Percentiles rank a stretch among this genome's conserved stretches.
Evolutionary conservation across 2,113 vertebrate species (phyloP).

Genomic region (Cynoglossus semilaevis): DNA sequence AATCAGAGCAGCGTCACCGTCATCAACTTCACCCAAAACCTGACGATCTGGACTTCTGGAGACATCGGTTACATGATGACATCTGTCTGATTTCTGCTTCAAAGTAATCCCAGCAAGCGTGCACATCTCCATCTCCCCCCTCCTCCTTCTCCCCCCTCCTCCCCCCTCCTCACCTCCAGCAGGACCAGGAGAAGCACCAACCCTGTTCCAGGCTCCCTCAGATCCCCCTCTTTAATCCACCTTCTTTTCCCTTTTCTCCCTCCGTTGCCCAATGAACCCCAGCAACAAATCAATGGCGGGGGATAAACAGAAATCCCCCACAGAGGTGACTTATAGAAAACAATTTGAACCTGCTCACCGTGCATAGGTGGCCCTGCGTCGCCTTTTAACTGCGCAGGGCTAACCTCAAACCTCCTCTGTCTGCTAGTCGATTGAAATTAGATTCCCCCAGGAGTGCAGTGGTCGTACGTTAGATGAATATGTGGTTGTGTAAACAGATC

Average conservation of each 20-base stretch:
- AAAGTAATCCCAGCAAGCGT: no score
- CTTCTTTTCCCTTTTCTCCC: conserved; percentile 34
- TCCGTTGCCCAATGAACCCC: conserved; percentile 56
- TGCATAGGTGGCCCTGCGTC: conserved; percentile 45
- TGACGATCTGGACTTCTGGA: no score
- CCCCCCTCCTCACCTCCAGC: conserved; percentile 8
- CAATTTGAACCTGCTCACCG: conserved; percentile 66
- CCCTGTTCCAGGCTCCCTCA: conserved; percentile 20
- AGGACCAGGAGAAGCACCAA: conserved; percentile 48
- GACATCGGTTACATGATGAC: conserved; percentile 4
- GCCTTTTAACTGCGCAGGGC: conserved; percentile 60
- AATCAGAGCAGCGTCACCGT: no score
- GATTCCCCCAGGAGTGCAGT: conserved; percentile 42
- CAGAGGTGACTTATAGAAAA: conserved; percentile 76
- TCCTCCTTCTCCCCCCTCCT: neutral
- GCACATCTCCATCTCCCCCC: neutral
- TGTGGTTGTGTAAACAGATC: conserved; percentile 47
- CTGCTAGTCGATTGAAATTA: conserved; percentile 71
- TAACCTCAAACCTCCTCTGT: conserved; percentile 69
- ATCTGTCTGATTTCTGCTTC: conserved; percentile 7
- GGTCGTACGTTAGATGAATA: conserved; percentile 37
- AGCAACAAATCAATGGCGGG: conserved; percentile 69
- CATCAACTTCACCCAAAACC: no score
- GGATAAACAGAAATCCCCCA: conserved; percentile 70
- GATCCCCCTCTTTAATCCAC: conserved; percentile 39